Evolutionary conservation across 2,888 invertebrate genomes (phyloP).

Genomic region (Brachyptera risi): DNA sequence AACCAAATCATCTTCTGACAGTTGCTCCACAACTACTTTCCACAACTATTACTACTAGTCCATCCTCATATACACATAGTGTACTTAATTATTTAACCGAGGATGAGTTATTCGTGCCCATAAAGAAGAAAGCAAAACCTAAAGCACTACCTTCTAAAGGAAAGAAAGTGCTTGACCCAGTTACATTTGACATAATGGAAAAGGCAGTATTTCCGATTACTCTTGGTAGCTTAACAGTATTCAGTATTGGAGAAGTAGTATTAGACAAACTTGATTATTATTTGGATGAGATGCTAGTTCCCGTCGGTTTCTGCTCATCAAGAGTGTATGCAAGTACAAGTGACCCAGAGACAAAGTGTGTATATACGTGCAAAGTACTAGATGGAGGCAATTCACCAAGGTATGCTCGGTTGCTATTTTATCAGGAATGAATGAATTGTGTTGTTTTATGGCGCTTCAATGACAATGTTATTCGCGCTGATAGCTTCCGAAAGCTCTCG

Average conservation of each 20-base stretch:
- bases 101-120: background rate
- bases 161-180: background rate
- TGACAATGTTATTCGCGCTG: too few relatives aligned
- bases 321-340: slow-evolving; percentile 68
- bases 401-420: too few relatives aligned
- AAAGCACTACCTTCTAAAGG: background rate
- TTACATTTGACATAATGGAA: background rate
- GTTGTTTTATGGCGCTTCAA: too few relatives aligned
- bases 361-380: slow-evolving; percentile 77
- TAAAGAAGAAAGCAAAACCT: slow-evolving; percentile 8
- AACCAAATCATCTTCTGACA: slow-evolving; percentile 20
- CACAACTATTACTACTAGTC: background rate
- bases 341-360: slow-evolving; percentile 63
- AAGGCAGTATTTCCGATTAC: slow-evolving; percentile 61
- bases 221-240: slow-evolving; percentile 64
- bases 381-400: slow-evolving; percentile 65
- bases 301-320: slow-evolving; percentile 73
- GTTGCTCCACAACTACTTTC: background rate
- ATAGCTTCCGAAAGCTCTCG: too few relatives aligned
- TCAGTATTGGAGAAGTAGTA: slow-evolving; percentile 70
- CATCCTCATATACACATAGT: too few relatives aligned
- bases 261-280: slow-evolving; percentile 64
- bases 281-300: slow-evolving; percentile 66
- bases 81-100: too few relatives aligned
- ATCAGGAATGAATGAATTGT: too few relatives aligned